Evolutionary conservation across 2,113 vertebrate species (phyloP).

Genomic region (Elgaria multicarinata): DNA sequence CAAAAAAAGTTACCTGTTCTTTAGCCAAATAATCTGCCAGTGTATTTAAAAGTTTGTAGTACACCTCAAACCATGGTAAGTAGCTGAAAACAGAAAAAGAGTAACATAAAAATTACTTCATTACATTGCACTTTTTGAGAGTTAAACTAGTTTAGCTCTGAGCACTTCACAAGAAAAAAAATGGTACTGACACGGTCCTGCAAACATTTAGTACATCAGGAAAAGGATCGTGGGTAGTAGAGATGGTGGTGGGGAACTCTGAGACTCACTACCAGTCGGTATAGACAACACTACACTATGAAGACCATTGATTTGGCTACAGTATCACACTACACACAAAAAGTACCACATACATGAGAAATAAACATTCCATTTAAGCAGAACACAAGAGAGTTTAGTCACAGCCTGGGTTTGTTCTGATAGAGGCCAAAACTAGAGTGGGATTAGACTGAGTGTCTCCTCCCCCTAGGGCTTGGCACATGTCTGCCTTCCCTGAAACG

Average conservation of each 20-base stretch:
- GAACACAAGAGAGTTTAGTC: too few relatives aligned
- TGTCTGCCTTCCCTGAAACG: background rate
- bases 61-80: constrained; percentile 98
- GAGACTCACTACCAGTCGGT: background rate
- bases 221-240: background rate
- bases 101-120: background rate
- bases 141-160: background rate
- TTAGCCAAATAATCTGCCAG: constrained; percentile 95
- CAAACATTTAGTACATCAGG: background rate
- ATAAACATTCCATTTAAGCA: too few relatives aligned
- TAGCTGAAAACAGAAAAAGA: constrained; percentile 82
- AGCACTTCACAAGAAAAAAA: background rate
- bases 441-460: background rate
- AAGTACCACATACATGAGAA: too few relatives aligned
- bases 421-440: background rate
- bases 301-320: too few relatives aligned
- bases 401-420: background rate
- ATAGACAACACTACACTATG: background rate
- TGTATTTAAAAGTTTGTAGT: constrained; percentile 97
- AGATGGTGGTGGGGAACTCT: too few relatives aligned
- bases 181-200: background rate
- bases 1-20: constrained; percentile 86
- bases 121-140: background rate
- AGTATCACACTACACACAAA: too few relatives aligned
- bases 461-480: background rate